Evolutionary conservation across 2,113 vertebrate genomes (phyloP), one percentile per base, ranked within the genome.

Genomic region (Onychostruthus taczanowskii): DNA sequence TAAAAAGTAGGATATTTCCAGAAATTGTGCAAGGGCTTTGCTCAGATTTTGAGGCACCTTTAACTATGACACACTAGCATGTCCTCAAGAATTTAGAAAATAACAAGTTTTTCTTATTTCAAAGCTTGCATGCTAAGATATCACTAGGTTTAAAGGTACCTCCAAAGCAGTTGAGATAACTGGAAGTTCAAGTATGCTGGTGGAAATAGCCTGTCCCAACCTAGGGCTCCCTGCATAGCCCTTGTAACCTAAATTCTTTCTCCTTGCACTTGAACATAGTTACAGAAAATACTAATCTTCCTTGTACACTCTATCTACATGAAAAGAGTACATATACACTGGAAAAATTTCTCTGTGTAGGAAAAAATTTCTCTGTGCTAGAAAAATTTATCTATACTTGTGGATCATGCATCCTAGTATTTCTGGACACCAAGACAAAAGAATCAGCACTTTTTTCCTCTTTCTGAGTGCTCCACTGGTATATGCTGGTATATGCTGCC

Each of bases 1-100:
- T 37, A 4, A 59, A 50, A 4, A 74, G n/a, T 14, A 47, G 1
- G 1, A 16, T 0, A 3, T 39, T 24, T 74, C 49, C 31, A 64
- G 16, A 41, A 88, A 33, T 0, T 39, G 8, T 53, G 7, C 19
- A 49, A 82, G 8, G 13, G 12, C 17, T 77, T 89, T 87, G 9
- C 16, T 68, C 31, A 49, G 24, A 27, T 80, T 83, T 86, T 68
- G 46, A 52, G 21, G 12, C 8, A 43, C 13, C 22, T 58, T 67
- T 75, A 62, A 6, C 13, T 59, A 3, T 64, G 33, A 61, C 14
- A 44, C 35, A 19, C 9, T 39, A 47, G 5, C 9, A 59, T 0
- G 1, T 49, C 31, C 5, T 72, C 15, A 37, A 31, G 19, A 56
- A 64, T 76, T 79, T 37, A 50, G 13, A 10, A 80, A 49, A 10